These are phyloP conservation scores for Pelobates fuscus DNA, from an alignment of 2,113 vertebrate genomes.

Conservation along the genomic window DNA sequence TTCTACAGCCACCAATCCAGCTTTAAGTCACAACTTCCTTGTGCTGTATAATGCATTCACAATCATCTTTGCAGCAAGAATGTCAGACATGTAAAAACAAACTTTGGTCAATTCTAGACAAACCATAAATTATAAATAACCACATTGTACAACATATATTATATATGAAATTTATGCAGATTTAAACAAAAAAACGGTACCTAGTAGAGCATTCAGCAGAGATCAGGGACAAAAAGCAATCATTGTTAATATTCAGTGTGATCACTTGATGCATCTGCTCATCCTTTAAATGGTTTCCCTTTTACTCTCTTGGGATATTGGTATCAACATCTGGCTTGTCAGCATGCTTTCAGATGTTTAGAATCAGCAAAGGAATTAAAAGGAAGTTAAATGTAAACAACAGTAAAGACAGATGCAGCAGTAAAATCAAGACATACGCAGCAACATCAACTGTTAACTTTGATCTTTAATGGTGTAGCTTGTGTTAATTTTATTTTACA, in stretches of 20 bases:
- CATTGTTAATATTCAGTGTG: constrained; percentile 28
- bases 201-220: neutral
- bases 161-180: too few species aligned
- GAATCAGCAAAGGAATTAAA: constrained; percentile 13
- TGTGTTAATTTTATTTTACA: neutral
- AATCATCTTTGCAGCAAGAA: too few species aligned
- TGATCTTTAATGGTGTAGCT: neutral
- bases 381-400: constrained; percentile 23
- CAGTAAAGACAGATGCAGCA: constrained; percentile 7
- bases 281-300: neutral
- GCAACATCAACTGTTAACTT: neutral
- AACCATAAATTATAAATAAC: too few species aligned
- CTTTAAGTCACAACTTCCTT: too few species aligned
- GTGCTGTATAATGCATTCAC: too few species aligned
- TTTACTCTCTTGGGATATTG: constrained; percentile 14
- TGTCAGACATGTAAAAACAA: too few species aligned
- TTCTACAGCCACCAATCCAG: too few species aligned
- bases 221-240: neutral
- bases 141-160: too few species aligned
- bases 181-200: neutral
- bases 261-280: constrained; percentile 22
- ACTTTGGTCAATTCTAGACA: too few species aligned
- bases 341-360: constrained; percentile 19
- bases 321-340: constrained; percentile 26
- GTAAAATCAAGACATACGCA: neutral